A percentile compares a stretch with the other conserved stretches of the same genome.
These are phyloP conservation scores for Entomyzon cyanotis DNA, from an alignment of 2,113 vertebrate species.

Conservation along the genomic window DNA sequence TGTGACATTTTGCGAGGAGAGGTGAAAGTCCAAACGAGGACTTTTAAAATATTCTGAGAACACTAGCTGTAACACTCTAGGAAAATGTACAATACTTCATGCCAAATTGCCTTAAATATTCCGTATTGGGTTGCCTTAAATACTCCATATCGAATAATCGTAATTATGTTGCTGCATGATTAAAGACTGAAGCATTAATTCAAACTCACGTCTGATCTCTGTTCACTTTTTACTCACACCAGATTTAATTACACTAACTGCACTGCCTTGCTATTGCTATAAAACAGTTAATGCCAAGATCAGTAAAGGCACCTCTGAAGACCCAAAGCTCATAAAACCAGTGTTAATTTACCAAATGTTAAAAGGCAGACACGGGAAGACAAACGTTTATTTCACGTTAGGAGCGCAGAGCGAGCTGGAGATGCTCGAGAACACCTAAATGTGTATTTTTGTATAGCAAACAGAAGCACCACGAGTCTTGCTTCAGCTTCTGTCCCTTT, in stretches of 20 bases:
- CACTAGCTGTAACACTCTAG: not conserved
- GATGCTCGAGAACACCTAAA: not conserved
- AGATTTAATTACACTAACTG: not conserved
- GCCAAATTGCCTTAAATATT: not conserved
- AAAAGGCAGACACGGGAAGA: rapidly evolving
- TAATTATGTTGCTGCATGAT: not conserved
- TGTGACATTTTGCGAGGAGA: not conserved
- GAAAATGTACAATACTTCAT: not conserved
- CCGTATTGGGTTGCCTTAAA: not conserved
- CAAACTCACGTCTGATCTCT: not conserved
- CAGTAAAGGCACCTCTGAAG: not conserved
- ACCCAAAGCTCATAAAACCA: not conserved
- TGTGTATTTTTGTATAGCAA: rapidly evolving
- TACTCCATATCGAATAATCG: not conserved
- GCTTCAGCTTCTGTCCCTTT: too few species aligned
- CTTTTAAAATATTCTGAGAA: not conserved
- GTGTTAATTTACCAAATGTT: not conserved
- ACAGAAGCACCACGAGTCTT: rapidly evolving
- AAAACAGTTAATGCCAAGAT: not conserved
- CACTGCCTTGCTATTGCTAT: not conserved
- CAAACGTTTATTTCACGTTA: rapidly evolving
- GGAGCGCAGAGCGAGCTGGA: rapidly evolving
- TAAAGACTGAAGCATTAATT: not conserved
- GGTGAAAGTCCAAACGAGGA: not conserved
- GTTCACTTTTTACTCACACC: not conserved